Evolutionary conservation across 2,113 vertebrate genomes (phyloP), one percentile per base, ranked within the genome.

Genomic region (Callipepla squamata): DNA sequence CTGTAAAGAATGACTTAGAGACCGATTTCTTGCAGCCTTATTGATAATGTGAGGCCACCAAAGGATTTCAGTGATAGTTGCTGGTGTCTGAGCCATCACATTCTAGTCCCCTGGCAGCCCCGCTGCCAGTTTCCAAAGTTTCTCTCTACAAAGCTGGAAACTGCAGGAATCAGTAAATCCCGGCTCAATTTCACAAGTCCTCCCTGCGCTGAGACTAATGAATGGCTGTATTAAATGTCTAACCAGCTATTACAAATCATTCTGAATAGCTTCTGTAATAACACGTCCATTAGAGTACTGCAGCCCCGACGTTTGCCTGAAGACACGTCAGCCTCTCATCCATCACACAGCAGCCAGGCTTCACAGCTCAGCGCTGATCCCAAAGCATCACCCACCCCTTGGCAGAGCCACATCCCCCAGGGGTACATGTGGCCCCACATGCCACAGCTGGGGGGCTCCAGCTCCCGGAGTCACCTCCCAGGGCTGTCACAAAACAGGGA

Each of bases 171-270:
- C 80, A 82, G 40, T 82, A 92, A 89, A 94, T 85, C 85, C 57
- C 11, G 5, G 55, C 84, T 91, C 85, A 69, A 62, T 93, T 94
- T 96, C 88, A 88, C 76, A 83, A 94, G 82, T 80, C 70, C 30
- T 90, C 67, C 59, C 40, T n/a, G 34, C 34, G 44, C 50, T 57
- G 16, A 36, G 58, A 44, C 72, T 90, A 94, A 94, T 95, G 85
- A 95, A 83, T 61, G 76, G 80, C 36, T 34, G 63, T n/a, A 86
- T 78, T 91, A 88, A 91, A 92, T 57, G 75, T 70, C 82, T 93
- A 74, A 70, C 72, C 4, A 2, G 34, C 61, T 57, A 7, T 53
- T 68, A 90, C 87, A 91, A 94, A 94, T 95, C 47, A 95, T 77
- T 92, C 92, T 25, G 83, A 95, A 80, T 19, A 57, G 87, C 87